Evolutionary conservation across 35 echinoderm and acorn worm genomes (phyloP), one percentile per base, ranked within the genome.

Genomic region (Apostichopus parvimensis): DNA sequence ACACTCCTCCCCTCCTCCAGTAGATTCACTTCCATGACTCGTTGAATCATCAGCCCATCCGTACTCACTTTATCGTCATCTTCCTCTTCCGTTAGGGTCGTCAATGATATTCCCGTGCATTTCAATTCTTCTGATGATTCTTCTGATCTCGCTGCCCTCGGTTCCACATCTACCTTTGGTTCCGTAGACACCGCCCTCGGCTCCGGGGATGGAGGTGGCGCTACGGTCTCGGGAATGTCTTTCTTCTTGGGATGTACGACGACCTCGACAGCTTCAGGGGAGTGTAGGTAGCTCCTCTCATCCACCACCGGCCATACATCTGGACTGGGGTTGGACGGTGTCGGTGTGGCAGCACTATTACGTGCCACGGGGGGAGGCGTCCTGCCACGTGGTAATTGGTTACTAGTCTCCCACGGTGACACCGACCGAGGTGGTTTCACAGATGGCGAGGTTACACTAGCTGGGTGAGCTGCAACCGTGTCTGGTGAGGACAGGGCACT

Each of bases 191-290:
- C 9, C 0, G 56, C 94, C 60, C 81, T 89, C 12, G 94, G 94
- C 58, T 93, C 94, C 1, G 94, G 94, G 11, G 94, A 95, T 8
- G 94, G 94, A 7, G 94, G 94, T 1, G 94, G 94, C 14, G 94
- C 94, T 15, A 79, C 82, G 18, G 92, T 88, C 15, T 93, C 92
- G n/a, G 94, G 80, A 53, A 91, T 56, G 55, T 87, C 87, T 22
- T 25, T 57, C 54, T 78, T 87, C 86, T 95, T 92, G 22, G 65
- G 58, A 4, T 79, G 61, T 73, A 93, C 18, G 10, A 72, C 62
- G 57, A 56, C 52, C 12, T 94, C 93, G 1, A 23, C 77, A 60
- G 61, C 18, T 20, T 95, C 92, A 15, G 94, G 94, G 6, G 91
- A 86, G 9, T 83, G 79, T 78, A 95, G 53, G 59, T 85, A 95